These are phyloP conservation scores for Setophaga kirtlandii DNA, from an alignment of 2,113 vertebrate genomes.

Conservation along the genomic window DNA sequence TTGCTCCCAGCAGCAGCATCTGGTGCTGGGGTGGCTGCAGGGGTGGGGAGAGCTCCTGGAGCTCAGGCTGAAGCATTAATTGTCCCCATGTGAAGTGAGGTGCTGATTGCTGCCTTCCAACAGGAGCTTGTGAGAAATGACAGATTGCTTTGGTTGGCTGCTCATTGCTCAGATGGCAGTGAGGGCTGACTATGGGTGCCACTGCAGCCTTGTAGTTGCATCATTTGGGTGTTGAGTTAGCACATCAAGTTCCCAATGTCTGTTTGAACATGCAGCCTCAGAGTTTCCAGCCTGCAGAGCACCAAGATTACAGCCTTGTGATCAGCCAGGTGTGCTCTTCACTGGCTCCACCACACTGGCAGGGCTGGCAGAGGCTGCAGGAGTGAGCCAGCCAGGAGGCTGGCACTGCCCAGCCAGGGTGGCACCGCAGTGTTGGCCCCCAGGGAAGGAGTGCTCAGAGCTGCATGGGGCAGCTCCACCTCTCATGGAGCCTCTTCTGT, in stretches of 20 bases:
- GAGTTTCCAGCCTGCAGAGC: not conserved
- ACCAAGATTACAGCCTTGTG: not conserved
- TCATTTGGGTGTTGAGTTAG: not conserved
- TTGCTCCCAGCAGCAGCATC: not conserved
- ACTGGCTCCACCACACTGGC: not conserved
- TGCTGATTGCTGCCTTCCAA: not conserved
- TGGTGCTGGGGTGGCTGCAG: slow-evolving; percentile 4
- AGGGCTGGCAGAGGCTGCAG: not conserved
- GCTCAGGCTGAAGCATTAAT: not conserved
- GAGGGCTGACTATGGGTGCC: not conserved
- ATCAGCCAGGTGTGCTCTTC: not conserved
- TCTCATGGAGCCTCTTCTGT: accelerated
- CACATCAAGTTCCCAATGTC: not conserved
- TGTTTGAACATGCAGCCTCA: not conserved
- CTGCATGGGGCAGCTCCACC: not conserved
- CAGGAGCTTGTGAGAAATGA: not conserved
- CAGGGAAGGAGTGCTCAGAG: not conserved
- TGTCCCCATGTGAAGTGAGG: accelerated
- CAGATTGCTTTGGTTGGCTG: not conserved
- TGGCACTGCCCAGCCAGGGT: not conserved
- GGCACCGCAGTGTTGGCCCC: not conserved
- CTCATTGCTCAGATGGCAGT: not conserved
- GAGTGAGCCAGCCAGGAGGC: not conserved
- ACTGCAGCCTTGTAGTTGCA: not conserved
- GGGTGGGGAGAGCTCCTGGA: not conserved